Base-by-base conservation (phyloP, 2,797 vertebrate species). In the Falco cherrug region DNA sequence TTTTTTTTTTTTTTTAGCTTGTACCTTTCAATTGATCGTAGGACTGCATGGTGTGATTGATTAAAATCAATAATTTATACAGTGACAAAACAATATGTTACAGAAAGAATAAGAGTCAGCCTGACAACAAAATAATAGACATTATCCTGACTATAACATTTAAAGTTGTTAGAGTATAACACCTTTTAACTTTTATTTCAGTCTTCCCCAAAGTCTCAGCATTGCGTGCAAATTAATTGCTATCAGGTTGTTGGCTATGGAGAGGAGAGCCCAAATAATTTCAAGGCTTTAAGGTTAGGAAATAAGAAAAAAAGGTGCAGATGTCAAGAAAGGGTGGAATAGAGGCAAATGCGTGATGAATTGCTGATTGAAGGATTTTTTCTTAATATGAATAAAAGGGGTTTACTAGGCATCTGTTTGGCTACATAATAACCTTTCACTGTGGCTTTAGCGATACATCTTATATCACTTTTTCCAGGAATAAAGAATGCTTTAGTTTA, bases 41-140 rank as follows among this genome's bases (percentile, higher is more conserved):
- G 65, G 69, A 31, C 70, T 91, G 67, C 82, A n/a, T 85, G 71
- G 77, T 83, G 48, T 94, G 94, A 94, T 96, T 96, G 92, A 97
- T 97, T 96, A 95, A 96, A 97, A 96, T 95, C 91, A 94, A 86
- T 96, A 92, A 81, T 89, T 95, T 93, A 91, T 77, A 91, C 69
- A 79, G 7, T 26, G 92, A 61, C 60, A 77, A 89, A 91, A 78
- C 11, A 60, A 48, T 90, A 35, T 18, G 39, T 82, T 90, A 65
- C 21, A 69, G 71, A 70, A 93, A 89, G 74, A 54, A 26, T 48
- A 33, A 83, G 31, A 91, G 71, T 78, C 65, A 76, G 39, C n/a
- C 45, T 18, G 39, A n/a, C n/a, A 59, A 69, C 6, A 33, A 45
- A 59, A 51, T 37, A 4, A 65, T 45, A 71, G 19, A 73, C 75